phyloP scores from a whole-genome alignment of 1,140 invertebrate species.

The Drosophila takahashii region DNA sequence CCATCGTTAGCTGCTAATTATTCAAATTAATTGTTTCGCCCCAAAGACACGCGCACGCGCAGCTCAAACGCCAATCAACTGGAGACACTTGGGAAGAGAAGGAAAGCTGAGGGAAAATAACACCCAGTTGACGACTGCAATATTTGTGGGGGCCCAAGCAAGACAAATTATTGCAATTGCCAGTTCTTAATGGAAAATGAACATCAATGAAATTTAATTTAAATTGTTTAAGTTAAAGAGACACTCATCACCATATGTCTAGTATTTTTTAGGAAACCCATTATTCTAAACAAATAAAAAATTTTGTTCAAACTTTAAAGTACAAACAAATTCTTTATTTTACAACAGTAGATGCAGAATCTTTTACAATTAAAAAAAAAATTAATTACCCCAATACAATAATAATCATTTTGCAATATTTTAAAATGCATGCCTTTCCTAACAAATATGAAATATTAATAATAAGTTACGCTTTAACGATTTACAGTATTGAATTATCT shows the following conservation, averaged over 20 bases:
- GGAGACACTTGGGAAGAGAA: conserved; percentile 13
- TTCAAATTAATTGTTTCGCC: conserved; percentile 81
- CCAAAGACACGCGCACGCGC: conserved; percentile 74
- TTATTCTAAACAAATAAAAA: neutral
- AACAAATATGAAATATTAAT: too few species aligned
- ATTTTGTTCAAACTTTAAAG: too few species aligned
- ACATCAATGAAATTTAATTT: neutral
- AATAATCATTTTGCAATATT: too few species aligned
- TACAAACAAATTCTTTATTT: neutral
- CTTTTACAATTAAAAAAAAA: too few species aligned
- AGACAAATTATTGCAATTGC: conserved; percentile 23
- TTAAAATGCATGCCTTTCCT: too few species aligned
- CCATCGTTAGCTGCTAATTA: conserved; percentile 80
- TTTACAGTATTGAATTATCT: too few species aligned
- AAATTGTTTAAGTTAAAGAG: neutral
- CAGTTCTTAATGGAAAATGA: conserved; percentile 3
- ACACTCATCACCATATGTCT: neutral
- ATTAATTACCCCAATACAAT: too few species aligned
- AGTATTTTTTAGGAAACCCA: neutral
- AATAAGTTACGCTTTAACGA: too few species aligned
- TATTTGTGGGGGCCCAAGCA: neutral
- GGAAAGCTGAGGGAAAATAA: conserved; percentile 6
- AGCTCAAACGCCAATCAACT: conserved; percentile 80
- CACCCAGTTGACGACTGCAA: conserved; percentile 8
- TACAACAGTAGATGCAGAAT: too few species aligned